Evolutionary conservation across 2,113 vertebrate genomes (phyloP).

Genomic region (Spea bombifrons): DNA sequence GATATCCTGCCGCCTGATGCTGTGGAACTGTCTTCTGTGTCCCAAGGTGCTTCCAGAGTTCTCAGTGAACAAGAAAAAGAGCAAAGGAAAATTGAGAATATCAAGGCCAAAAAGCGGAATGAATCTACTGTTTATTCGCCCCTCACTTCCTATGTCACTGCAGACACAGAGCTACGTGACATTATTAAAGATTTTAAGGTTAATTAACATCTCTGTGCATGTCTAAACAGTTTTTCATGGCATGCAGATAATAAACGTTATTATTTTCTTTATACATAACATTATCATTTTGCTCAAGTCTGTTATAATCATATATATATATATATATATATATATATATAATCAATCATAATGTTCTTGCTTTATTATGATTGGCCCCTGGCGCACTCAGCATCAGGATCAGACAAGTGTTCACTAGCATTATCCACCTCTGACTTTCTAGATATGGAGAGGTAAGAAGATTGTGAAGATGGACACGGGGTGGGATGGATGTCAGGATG

Average conservation of each 20-base stretch:
- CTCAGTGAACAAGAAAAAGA: slow-evolving; percentile 71
- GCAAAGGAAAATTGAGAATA: slow-evolving; percentile 73
- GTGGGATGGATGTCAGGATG: no score
- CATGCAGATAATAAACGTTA: slow-evolving; percentile 13
- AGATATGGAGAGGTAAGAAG: no score
- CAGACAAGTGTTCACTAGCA: no score
- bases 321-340: no score
- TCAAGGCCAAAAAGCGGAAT: slow-evolving; percentile 69
- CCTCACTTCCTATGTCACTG: slow-evolving; percentile 84
- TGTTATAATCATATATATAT: not conserved
- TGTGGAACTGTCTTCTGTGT: slow-evolving; percentile 61
- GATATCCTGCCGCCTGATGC: slow-evolving; percentile 70
- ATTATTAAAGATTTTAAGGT: slow-evolving; percentile 89
- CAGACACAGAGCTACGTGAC: slow-evolving; percentile 83
- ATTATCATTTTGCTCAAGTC: slow-evolving; percentile 8
- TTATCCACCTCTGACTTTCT: no score
- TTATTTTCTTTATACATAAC: slow-evolving; percentile 13
- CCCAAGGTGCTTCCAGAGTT: slow-evolving; percentile 54
- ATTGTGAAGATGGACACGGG: no score
- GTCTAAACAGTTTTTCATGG: slow-evolving; percentile 14
- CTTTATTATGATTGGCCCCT: no score
- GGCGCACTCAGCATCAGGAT: no score
- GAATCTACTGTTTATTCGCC: slow-evolving; percentile 75
- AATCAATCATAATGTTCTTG: no score
- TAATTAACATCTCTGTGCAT: slow-evolving; percentile 51